phyloP scores from a whole-genome alignment of 1,140 invertebrate species.

The Dendroctonus ponderosae region DNA sequence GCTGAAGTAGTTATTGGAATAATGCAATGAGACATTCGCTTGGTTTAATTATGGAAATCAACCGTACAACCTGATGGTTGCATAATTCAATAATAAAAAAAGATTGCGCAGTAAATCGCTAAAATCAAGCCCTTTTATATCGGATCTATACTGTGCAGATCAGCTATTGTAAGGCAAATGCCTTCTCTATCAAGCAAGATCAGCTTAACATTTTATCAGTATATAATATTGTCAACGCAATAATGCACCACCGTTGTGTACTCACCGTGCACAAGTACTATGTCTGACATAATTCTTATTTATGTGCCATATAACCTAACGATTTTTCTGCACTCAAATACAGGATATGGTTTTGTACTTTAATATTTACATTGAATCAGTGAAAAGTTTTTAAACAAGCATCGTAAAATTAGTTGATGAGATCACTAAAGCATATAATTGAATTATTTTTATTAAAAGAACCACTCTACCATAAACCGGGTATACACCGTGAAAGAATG shows the following conservation, averaged over 20 bases:
- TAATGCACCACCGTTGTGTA: conserved; percentile 1
- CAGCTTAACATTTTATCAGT: not conserved
- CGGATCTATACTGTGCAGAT: too few relatives aligned
- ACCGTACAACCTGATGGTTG: not conserved
- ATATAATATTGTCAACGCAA: conserved; percentile 12
- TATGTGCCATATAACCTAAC: conserved; percentile 2
- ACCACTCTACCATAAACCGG: too few relatives aligned
- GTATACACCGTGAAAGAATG: too few relatives aligned
- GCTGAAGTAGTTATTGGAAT: not conserved
- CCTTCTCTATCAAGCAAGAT: too few relatives aligned
- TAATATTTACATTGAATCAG: not conserved
- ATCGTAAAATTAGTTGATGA: too few relatives aligned
- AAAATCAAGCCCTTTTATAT: too few relatives aligned
- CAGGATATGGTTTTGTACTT: not conserved
- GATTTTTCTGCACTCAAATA: not conserved
- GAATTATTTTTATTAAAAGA: too few relatives aligned
- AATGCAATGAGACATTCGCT: conserved; percentile 5
- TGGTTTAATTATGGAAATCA: not conserved
- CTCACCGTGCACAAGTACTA: conserved; percentile 6
- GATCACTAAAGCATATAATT: too few relatives aligned
- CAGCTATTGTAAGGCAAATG: too few relatives aligned
- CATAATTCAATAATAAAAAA: not conserved
- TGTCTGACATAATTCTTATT: conserved; percentile 6
- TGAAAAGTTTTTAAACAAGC: too few relatives aligned
- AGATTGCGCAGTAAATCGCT: too few relatives aligned